Conservation (phyloP, 2,888 invertebrate genomes). For the Blastobasis lacticolella region DNA sequence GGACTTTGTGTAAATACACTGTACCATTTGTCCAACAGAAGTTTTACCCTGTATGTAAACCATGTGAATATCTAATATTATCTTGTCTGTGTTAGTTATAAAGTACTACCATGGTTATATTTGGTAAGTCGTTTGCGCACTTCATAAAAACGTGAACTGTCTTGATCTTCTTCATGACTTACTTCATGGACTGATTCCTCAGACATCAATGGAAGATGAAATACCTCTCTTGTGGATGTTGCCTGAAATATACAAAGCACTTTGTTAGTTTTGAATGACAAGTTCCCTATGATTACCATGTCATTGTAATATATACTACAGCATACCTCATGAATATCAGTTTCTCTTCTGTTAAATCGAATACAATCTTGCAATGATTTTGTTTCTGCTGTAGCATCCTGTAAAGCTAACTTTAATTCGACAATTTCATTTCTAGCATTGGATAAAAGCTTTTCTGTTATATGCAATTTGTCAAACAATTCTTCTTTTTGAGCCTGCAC, state of each 20-base stretch:
- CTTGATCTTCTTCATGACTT: slow-evolving; percentile 57
- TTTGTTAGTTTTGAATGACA: neutral
- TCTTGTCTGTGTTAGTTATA: slow-evolving; percentile 19
- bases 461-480: slow-evolving; percentile 69
- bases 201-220: slow-evolving; percentile 48
- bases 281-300: neutral
- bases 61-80: no score
- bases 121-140: slow-evolving; percentile 40
- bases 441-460: slow-evolving; percentile 76
- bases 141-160: slow-evolving; percentile 39
- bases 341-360: slow-evolving; percentile 32
- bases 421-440: slow-evolving; percentile 81
- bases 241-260: slow-evolving; percentile 34
- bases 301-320: no score
- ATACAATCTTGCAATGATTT: slow-evolving; percentile 71
- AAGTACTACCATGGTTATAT: slow-evolving; percentile 52
- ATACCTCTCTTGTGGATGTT: slow-evolving; percentile 38
- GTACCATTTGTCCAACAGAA: no score
- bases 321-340: slow-evolving; percentile 45
- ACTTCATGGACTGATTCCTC: slow-evolving; percentile 59
- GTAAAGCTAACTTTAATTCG: slow-evolving; percentile 74
- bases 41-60: no score
- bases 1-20: no score
- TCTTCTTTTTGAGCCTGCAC: slow-evolving; percentile 79
- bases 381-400: slow-evolving; percentile 78